Percentiles rank a stretch among this genome's conserved stretches.
Conservation (phyloP, 2,888 invertebrate species). For the Chloroclystis v-ata region DNA sequence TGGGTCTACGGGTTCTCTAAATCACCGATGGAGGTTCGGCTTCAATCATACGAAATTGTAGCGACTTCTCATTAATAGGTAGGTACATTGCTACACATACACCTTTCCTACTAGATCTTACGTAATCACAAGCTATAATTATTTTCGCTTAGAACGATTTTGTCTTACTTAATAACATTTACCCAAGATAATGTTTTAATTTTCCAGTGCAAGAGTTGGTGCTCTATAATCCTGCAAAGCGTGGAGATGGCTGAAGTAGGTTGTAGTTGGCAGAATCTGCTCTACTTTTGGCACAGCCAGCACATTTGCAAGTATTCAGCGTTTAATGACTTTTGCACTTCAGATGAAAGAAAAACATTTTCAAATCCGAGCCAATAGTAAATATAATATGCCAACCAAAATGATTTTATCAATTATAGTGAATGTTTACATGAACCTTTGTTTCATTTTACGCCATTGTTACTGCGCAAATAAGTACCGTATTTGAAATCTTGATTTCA, state of each 20-base stretch:
- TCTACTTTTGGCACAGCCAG: slow-evolving; percentile 4
- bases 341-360: slow-evolving; percentile 8
- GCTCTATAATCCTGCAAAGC: slow-evolving; percentile 5
- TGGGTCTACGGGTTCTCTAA: no score
- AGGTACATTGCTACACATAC: no score
- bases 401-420: background rate
- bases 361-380: slow-evolving; percentile 1
- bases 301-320: slow-evolving; percentile 10
- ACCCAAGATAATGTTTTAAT: background rate
- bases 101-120: no score
- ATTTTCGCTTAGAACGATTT: no score
- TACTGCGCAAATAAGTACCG: background rate
- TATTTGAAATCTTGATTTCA: background rate
- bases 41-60: no score
- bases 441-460: background rate
- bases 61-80: no score
- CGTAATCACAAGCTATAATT: no score
- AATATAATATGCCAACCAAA: background rate
- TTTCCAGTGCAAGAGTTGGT: background rate
- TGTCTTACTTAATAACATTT: background rate
- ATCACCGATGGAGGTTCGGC: no score
- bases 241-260: slow-evolving; percentile 5
- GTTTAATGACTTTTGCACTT: slow-evolving; percentile 10
- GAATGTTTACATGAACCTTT: background rate
- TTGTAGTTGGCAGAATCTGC: slow-evolving; percentile 9